Percentiles rank a stretch among this genome's conserved stretches.
phyloP scores from a whole-genome alignment of 2,797 vertebrate species.

The Halcyon chelicuti region DNA sequence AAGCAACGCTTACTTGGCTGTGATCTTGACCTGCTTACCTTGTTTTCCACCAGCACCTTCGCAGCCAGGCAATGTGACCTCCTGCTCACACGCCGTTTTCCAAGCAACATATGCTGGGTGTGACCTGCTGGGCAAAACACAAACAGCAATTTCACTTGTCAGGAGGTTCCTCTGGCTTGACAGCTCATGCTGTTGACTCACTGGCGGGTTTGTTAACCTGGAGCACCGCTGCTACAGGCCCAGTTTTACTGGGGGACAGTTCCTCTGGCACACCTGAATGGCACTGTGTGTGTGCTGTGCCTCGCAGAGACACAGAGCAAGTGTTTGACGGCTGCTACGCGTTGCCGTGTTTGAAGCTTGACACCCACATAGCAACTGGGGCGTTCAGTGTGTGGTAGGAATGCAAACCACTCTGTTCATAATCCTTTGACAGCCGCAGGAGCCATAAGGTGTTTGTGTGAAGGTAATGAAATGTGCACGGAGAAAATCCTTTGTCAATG shows the following conservation, averaged over 20 bases:
- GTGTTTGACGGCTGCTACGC: accelerated
- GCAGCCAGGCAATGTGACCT: conserved; percentile 53
- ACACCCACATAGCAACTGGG: conserved; percentile 7
- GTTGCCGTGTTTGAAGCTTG: neutral
- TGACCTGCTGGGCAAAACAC: neutral
- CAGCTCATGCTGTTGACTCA: conserved; percentile 37
- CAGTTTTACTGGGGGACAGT: neutral
- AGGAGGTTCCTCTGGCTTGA: conserved; percentile 10
- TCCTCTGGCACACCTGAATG: neutral
- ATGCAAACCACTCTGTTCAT: neutral
- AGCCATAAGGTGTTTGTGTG: neutral
- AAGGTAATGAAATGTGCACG: neutral
- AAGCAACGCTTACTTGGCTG: neutral
- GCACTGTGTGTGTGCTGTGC: neutral
- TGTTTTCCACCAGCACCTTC: conserved; percentile 28
- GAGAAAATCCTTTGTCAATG: neutral
- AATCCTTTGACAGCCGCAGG: neutral
- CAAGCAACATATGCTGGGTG: conserved; percentile 2
- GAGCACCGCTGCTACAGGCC: neutral
- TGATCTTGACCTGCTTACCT: conserved; percentile 58
- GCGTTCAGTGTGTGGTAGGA: neutral
- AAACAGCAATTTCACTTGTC: conserved; percentile 67
- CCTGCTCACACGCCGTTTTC: conserved; percentile 56
- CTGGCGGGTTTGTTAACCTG: neutral
- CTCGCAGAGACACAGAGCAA: neutral